Base-by-base conservation (phyloP, 1,140 invertebrate genomes). In the Probaryconus sp. region DNA sequence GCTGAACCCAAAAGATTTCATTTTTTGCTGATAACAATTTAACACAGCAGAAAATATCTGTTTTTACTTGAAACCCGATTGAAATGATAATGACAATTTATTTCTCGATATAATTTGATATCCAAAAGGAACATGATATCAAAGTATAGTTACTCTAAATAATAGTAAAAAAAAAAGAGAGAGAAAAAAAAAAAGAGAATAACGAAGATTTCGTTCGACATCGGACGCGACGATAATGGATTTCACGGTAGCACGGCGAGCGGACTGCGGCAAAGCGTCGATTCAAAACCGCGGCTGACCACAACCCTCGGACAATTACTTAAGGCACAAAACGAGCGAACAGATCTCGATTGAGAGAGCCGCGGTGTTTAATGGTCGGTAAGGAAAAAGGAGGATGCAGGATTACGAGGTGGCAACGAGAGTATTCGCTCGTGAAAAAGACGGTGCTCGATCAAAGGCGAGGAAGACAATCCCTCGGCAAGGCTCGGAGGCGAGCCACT, bases 301-400 rank as follows among this genome's bases (percentile, higher is more conserved):
- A 63, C 77, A 75, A 76, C 69, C 58, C 53, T 73, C 40, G 68
- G 60, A 56, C 78, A 81, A 80, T 83, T 81, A 79, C 75, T 81
- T 76, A 77, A 55, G 65, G 73, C 69, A 78, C 58, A 77, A 83
- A 78, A 81, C 72, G 68, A 74, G 31, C 6, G 13, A 17, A 7
- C 38, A 13, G 42, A 45, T 58, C 14, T 33, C 33, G 65, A 56
- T 75, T 26, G 20, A 33, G 35, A 40, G 45, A 37, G 16, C 48
- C 64, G 70, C 68, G 65, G 38, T 31, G 45, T 72, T 71, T 58
- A 69, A 73, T 60, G 50, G 14, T 10, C n/a, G 13, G 53, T 60
- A 75, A 47, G 16, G 48, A 67, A 60, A 70, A 58, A 69, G 11
- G 48, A 60, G 53, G 17, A 51, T 21, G 45, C 17, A 21, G 48